phyloP scores from a whole-genome alignment of 2,113 vertebrate species.

The Ageneiosus marmoratus region DNA sequence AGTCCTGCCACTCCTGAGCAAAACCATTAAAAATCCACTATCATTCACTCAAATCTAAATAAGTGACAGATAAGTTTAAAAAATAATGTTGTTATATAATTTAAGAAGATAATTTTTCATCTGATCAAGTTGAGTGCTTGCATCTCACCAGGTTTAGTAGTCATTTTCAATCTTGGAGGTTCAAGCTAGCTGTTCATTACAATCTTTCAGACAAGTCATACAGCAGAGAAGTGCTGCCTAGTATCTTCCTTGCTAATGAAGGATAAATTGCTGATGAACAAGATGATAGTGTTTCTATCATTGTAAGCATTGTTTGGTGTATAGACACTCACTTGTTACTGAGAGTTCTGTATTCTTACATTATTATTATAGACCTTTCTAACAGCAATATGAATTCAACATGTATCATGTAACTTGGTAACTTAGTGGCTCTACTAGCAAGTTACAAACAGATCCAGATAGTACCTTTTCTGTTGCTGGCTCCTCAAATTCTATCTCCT shows the following conservation, averaged over 20 bases:
- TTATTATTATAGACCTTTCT: neutral
- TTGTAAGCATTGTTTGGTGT: neutral
- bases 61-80: neutral
- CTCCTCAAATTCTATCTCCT: too few species aligned
- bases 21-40: constrained; percentile 38
- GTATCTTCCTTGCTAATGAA: neutral
- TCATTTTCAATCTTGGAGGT: neutral
- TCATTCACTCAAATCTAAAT: constrained; percentile 21
- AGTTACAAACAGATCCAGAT: too few species aligned
- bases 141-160: neutral
- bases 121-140: neutral
- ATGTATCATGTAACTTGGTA: too few species aligned
- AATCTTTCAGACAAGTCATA: neutral
- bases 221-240: neutral
- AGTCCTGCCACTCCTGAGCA: constrained; percentile 94
- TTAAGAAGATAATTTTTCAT: neutral
- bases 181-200: neutral
- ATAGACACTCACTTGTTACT: too few species aligned
- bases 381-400: neutral
- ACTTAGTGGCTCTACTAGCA: too few species aligned
- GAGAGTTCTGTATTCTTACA: neutral
- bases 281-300: neutral
- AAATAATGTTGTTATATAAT: neutral
- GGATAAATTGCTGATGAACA: neutral
- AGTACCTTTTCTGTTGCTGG: too few species aligned